A percentile compares a stretch with the other conserved stretches of the same genome.
These are phyloP conservation scores for Bombylius major DNA, from an alignment of 2,888 invertebrate species.

Conservation along the genomic window DNA sequence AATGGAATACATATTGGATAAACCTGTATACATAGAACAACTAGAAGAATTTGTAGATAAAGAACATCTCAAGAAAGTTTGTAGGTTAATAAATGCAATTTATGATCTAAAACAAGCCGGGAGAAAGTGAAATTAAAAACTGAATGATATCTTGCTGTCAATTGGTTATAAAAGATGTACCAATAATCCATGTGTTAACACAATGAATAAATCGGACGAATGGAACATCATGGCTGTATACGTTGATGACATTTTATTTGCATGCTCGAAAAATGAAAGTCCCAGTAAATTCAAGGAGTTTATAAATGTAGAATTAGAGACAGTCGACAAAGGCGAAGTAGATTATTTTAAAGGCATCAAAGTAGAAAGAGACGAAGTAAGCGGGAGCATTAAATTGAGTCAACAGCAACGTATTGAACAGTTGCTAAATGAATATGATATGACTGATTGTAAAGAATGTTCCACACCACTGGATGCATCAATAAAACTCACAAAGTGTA, in stretches of 20 bases:
- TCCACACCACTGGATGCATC: not conserved
- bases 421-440: not conserved
- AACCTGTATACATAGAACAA: slow-evolving; percentile 2
- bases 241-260: not conserved
- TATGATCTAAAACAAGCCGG: slow-evolving; percentile 4
- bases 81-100: not conserved
- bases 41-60: not conserved
- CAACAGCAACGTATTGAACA: not conserved
- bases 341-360: not conserved
- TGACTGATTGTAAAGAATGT: not conserved
- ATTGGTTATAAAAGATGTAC: not conserved
- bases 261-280: not conserved
- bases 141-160: not conserved
- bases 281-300: not conserved
- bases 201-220: not conserved
- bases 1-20: slow-evolving; percentile 1
- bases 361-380: not conserved
- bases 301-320: not conserved
- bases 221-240: not conserved
- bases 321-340: not conserved
- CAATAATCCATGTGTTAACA: not conserved
- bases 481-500: not conserved
- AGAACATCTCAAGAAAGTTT: slow-evolving; percentile 1
- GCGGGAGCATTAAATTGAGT: not conserved
- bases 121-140: not conserved